These are phyloP conservation scores for Epinephelus malabaricus DNA, from an alignment of 2,797 vertebrate species.

Conservation along the genomic window DNA sequence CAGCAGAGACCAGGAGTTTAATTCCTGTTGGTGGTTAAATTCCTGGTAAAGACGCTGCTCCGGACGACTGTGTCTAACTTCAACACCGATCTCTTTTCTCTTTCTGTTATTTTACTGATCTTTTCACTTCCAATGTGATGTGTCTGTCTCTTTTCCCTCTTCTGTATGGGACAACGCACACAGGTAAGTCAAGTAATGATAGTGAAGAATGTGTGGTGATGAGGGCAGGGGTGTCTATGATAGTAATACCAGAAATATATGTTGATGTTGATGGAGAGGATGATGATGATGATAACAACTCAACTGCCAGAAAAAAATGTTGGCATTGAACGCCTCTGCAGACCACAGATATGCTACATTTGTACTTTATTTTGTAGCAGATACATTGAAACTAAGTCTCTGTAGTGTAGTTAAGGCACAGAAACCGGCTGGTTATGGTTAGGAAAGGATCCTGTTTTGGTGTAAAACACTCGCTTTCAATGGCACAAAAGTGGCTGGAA, in stretches of 20 bases:
- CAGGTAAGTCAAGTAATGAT: conserved; percentile 72
- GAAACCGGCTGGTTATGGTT: no score
- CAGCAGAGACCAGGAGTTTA: conserved; percentile 13
- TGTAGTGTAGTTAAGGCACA: no score
- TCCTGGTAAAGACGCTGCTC: conserved; percentile 6
- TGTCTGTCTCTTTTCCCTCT: conserved; percentile 55
- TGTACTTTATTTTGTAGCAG: no score
- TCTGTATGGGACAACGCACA: conserved; percentile 37
- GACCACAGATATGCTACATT: no score
- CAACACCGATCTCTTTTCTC: conserved; percentile 6
- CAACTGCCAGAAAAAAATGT: no score
- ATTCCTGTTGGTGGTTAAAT: background rate
- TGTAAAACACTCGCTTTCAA: no score
- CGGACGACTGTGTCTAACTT: background rate
- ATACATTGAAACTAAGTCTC: no score
- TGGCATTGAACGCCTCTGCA: no score
- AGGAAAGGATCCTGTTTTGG: no score
- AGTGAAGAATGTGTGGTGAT: conserved; percentile 17
- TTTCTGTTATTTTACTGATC: conserved; percentile 32
- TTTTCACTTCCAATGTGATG: conserved; percentile 44
- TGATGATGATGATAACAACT: background rate
- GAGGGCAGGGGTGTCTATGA: background rate
- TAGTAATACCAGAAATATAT: background rate
- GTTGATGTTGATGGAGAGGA: background rate
- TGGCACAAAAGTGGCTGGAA: no score